A percentile compares a stretch with the other conserved stretches of the same genome.
These are phyloP conservation scores for Spatulosminthurus flaviceps DNA, from an alignment of 2,888 invertebrate species.

Conservation along the genomic window DNA sequence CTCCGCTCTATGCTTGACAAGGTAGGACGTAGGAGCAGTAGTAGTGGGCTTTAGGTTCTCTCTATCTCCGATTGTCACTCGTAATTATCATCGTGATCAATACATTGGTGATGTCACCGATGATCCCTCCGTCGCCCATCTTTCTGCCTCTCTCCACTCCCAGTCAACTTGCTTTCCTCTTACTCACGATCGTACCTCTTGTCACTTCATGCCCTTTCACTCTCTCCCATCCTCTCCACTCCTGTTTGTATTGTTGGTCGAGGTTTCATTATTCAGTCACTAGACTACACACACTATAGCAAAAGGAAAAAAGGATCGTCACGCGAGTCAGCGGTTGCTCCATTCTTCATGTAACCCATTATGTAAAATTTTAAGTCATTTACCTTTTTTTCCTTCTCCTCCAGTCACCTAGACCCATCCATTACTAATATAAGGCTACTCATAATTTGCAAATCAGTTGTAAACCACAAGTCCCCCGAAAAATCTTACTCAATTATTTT, in stretches of 20 bases:
- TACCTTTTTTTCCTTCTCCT: conserved; percentile 4
- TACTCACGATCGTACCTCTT: conserved; percentile 9
- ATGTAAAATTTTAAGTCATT: too few relatives aligned
- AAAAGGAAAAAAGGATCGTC: neutral
- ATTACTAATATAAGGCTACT: too few relatives aligned
- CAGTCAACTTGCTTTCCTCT: conserved; percentile 61
- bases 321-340: neutral
- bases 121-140: conserved; percentile 34
- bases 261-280: too few relatives aligned
- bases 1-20: neutral
- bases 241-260: neutral
- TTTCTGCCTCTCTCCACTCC: conserved; percentile 55
- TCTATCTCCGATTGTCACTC: conserved; percentile 64
- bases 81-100: conserved; percentile 64
- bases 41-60: too few relatives aligned
- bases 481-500: too few relatives aligned
- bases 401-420: neutral
- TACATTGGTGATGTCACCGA: conserved; percentile 53
- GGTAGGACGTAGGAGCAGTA: conserved; percentile 34
- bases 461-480: too few relatives aligned
- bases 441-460: too few relatives aligned
- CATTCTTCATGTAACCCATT: neutral
- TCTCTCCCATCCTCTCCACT: conserved; percentile 11
- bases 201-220: neutral
- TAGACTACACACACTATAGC: neutral